A percentile compares a stretch with the other conserved stretches of the same genome.
Evolutionary conservation across 2,888 invertebrate genomes (phyloP).

Genomic region (Seira musarum): DNA sequence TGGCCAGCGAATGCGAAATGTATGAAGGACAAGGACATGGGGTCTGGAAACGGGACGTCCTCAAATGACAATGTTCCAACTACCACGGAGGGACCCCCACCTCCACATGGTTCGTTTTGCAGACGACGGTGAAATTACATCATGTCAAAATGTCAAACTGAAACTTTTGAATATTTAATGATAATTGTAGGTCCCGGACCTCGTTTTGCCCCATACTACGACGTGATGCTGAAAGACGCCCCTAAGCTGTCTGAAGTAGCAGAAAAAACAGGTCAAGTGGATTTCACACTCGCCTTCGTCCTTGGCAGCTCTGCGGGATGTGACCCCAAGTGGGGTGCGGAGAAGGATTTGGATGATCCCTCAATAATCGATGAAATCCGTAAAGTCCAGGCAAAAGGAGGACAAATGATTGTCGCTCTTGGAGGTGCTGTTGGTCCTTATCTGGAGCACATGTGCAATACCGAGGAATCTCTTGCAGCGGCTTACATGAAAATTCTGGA

Average conservation of each 20-base stretch:
- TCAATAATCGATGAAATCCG: conserved; percentile 60
- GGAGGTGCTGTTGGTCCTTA: conserved; percentile 67
- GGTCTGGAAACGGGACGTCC: background rate
- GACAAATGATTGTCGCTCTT: conserved; percentile 66
- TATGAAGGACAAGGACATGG: no score
- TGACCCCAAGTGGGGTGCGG: conserved; percentile 67
- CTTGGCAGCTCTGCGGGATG: conserved; percentile 61
- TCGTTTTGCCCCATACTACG: conserved; percentile 65
- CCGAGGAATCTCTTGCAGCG: conserved; percentile 46
- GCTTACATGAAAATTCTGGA: conserved; percentile 65
- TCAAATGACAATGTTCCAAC: background rate
- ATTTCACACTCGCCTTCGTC: conserved; percentile 66
- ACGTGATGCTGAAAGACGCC: conserved; percentile 56
- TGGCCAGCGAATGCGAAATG: conserved; percentile 62
- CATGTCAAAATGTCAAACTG: background rate
- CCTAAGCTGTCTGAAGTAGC: conserved; percentile 58
- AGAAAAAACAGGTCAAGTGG: conserved; percentile 63
- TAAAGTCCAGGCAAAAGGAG: conserved; percentile 62
- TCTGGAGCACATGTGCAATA: conserved; percentile 63
- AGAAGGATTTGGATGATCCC: conserved; percentile 61
- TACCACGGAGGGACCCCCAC: conserved; percentile 37
- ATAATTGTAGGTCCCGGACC: conserved; percentile 50
- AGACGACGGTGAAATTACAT: background rate
- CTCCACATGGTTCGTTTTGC: conserved; percentile 44
- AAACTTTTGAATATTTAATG: background rate